Conservation (phyloP, 1,140 invertebrate species). For the Drosophila prosaltans region DNA sequence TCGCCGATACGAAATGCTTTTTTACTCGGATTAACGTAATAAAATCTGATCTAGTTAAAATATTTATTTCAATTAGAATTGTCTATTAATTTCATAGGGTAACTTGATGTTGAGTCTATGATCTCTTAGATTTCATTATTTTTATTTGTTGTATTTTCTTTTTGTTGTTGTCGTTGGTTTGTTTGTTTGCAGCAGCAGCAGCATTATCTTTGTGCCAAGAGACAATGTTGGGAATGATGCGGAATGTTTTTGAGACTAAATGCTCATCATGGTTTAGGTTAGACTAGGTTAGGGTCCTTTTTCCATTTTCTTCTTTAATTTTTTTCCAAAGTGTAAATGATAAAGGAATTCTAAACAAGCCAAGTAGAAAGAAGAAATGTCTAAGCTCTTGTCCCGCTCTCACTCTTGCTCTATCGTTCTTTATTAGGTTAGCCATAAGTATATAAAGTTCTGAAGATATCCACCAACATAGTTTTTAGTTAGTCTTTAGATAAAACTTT, state of each 20-base stretch:
- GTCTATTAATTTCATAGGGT: not conserved
- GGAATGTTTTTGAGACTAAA: conserved; percentile 57
- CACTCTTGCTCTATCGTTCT: not conserved
- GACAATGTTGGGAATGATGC: conserved; percentile 48
- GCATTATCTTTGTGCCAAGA: conserved; percentile 55
- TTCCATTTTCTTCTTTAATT: too few species aligned
- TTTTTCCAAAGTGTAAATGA: too few species aligned
- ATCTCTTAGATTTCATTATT: not conserved
- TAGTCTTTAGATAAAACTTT: too few species aligned
- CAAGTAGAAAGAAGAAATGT: not conserved
- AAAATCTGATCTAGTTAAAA: too few species aligned
- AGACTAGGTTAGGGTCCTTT: not conserved
- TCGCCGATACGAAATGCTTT: too few species aligned
- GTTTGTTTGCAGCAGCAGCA: conserved; percentile 46
- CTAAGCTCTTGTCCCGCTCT: not conserved
- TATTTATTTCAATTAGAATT: too few species aligned
- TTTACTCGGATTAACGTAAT: too few species aligned
- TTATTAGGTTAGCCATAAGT: not conserved
- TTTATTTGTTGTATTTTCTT: not conserved
- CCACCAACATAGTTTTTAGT: too few species aligned
- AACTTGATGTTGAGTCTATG: too few species aligned
- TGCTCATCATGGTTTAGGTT: conserved; percentile 27
- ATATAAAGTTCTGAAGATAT: too few species aligned
- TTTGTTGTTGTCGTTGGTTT: conserved; percentile 21
- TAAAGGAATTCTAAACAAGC: not conserved